phyloP scores from a whole-genome alignment of 2,888 invertebrate genomes.

The Acanthosoma haemorrhoidale region DNA sequence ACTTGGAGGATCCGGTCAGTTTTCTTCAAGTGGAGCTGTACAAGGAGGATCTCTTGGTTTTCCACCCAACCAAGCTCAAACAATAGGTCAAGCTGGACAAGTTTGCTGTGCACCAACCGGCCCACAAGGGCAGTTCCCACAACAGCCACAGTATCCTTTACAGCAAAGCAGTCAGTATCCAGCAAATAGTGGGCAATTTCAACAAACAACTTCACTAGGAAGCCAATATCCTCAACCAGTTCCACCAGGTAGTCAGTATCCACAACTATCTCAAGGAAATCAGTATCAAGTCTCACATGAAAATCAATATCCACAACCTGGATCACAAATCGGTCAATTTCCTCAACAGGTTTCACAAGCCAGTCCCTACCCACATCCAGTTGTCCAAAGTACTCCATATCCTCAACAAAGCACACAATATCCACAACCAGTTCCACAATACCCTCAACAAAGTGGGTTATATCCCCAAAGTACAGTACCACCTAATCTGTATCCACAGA shows the following conservation, averaged over 20 bases:
- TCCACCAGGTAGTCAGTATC: not conserved
- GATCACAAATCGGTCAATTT: not conserved
- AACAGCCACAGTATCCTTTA: not conserved
- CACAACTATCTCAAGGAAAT: too few species aligned
- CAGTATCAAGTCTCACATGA: too few species aligned
- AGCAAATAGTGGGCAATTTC: not conserved
- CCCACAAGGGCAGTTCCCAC: not conserved
- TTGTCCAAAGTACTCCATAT: not conserved
- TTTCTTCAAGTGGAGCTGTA: not conserved
- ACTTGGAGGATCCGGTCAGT: conserved; percentile 16
- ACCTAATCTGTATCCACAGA: not conserved
- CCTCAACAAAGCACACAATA: not conserved
- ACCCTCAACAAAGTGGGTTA: not conserved
- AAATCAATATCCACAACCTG: not conserved
- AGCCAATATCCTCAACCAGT: not conserved
- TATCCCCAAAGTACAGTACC: not conserved
- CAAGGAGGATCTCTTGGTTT: not conserved
- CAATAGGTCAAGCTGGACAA: not conserved
- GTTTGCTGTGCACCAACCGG: not conserved
- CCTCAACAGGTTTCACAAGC: too few species aligned
- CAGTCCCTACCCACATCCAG: not conserved
- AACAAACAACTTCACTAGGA: not conserved
- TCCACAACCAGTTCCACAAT: not conserved
- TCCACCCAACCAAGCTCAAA: not conserved
- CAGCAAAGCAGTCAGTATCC: not conserved